Percentiles rank a stretch among this genome's conserved stretches.
These are phyloP conservation scores for Regulus satrapa DNA, from an alignment of 2,113 vertebrate species.

Conservation along the genomic window DNA sequence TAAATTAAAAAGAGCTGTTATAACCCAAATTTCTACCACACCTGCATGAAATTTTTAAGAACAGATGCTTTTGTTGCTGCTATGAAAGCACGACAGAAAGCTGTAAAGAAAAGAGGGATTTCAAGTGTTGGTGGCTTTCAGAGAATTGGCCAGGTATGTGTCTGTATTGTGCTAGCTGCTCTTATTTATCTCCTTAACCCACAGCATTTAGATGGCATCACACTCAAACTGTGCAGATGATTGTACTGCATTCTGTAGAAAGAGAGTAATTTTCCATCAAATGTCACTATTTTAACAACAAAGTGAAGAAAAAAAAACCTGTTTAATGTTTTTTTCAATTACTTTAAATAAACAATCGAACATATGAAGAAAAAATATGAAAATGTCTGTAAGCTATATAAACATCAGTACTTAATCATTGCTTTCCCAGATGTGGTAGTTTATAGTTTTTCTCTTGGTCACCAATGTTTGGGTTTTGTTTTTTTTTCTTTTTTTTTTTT, in stretches of 20 bases:
- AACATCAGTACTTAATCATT: background rate
- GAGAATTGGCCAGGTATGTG: background rate
- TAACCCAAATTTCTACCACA: background rate
- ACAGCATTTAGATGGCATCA: background rate
- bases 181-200: background rate
- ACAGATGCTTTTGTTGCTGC: background rate
- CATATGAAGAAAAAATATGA: background rate
- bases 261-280: background rate
- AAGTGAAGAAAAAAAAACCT: background rate
- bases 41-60: background rate
- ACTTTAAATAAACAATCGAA: background rate
- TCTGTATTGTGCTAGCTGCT: background rate
- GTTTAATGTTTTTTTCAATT: background rate
- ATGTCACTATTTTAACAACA: background rate
- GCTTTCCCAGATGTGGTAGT: background rate
- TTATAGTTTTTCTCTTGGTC: background rate
- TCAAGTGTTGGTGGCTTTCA: background rate
- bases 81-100: background rate
- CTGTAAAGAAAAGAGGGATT: background rate
- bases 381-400: background rate
- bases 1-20: background rate
- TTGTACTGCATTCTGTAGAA: background rate
- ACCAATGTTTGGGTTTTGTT: no score
- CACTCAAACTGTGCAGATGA: background rate
- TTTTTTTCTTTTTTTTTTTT: background rate